Base-by-base conservation (phyloP, 2,888 invertebrate species). In the Mellilla xanthometata region DNA sequence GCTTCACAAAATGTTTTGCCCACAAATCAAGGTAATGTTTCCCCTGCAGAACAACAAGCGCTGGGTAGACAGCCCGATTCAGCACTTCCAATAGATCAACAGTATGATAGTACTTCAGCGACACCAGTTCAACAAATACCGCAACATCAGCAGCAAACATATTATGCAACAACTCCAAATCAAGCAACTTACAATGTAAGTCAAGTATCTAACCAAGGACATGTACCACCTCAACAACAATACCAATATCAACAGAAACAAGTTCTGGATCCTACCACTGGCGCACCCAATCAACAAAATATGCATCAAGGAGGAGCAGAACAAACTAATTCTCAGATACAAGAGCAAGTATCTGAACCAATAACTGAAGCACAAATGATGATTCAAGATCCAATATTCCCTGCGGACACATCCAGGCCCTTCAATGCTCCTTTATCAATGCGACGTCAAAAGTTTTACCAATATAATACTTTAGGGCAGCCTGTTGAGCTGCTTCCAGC, bases 401-500 rank as follows among this genome's bases (percentile, higher is more conserved):
- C 87, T 4, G 79, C 61, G 0, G 76, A 82, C 43, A 74, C 62
- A 27, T 69, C 76, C 19, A 71, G 51, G 40, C 36, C 28, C 64
- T 65, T 50, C 29, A 54, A 9, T 6, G 36, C 54, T 19, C 45
- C 49, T 10, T 39, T 55, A 32, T 39, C 54, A 19, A 41, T 54
- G 11, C 67, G 60, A 29, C 56, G 52, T 1, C 49, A 65, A 43
- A 59, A 50, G 13, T 53, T 54, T 51, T 67, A 58, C 15, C 58
- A 73, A 4, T 85, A 75, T 46, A 87, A 88, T 42, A 84, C 85
- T n/a, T 64, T 88, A 23, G 88, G 87, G 2, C 87, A 87, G 50
- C 84, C 83, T 12, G 61, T 87, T 13, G 68, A 85, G 53, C 62
- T 76, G 58, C n/a, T 78, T n/a, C 73, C 81, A 10, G 71, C 73